Base-by-base conservation (phyloP, 1,140 invertebrate species). In the Phymastichus coffea region DNA sequence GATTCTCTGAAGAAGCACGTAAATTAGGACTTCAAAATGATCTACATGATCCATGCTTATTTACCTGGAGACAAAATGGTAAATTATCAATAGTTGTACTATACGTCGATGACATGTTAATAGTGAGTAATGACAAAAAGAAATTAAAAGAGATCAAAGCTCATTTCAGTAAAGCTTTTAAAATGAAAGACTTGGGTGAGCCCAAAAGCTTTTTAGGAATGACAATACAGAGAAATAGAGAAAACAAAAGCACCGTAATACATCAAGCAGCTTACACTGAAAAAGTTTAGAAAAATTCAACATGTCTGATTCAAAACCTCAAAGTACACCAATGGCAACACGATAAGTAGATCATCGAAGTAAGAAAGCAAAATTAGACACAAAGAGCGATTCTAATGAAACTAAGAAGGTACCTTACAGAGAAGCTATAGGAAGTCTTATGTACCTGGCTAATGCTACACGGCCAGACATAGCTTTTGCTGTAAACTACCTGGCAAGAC, bases 341-440 rank as follows among this genome's bases (percentile, higher is more conserved):
- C 47, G 38, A 44, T 60, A 60, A 33, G 53, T 64, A n/a, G 28
- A 49, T 15, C 14, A 61, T 23, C 53, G 57, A 61, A 49, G 43
- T 10, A 54, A 66, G 15, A 46, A 52, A 22, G 38, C 26, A 23
- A 51, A 63, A 22, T 25, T 26, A n/a, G 28, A 67, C 25, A 58
- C 61, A 61, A 55, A 67, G 33, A 56, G 51, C 25, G 48, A 38
- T 35, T 23, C 38, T 26, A 19, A n/a, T n/a, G n/a, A n/a, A n/a
- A n/a, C n/a, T n/a, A n/a, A n/a, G n/a, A 61, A 43, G n/a, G 46
- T 68, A 10, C 65, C 64, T 20, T 76, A 67, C 56, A 57, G 66
- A 61, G 67, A 73, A 63, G 57, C 66, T 3, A 69, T 79, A 35
- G 71, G 75, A 20, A 52, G 68, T 33, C 53, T 79, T 15, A 55